These are phyloP conservation scores for Smutsia gigantea DNA, from an alignment of 2,797 vertebrate genomes.

Conservation along the genomic window DNA sequence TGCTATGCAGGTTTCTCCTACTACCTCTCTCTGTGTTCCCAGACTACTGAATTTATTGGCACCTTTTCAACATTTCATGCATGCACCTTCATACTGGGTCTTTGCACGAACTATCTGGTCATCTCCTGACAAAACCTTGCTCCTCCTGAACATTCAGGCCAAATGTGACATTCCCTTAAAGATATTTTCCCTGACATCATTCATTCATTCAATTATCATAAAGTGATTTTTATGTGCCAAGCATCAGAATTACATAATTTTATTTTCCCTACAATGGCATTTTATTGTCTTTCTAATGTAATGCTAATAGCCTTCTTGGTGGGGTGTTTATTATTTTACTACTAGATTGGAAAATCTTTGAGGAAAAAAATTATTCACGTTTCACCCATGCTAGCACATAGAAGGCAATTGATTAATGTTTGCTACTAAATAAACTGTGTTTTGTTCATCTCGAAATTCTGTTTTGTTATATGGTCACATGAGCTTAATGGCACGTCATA, in stretches of 20 bases:
- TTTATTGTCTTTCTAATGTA: neutral
- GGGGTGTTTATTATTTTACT: neutral
- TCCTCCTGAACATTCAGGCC: neutral
- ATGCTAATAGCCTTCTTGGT: neutral
- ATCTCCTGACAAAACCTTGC: neutral
- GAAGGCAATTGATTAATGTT: neutral
- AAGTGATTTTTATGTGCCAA: neutral
- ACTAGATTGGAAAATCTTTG: neutral
- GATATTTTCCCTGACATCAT: neutral
- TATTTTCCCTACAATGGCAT: neutral
- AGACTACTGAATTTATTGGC: neutral
- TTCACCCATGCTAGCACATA: neutral
- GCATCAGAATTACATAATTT: neutral
- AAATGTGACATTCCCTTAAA: slow-evolving; percentile 6
- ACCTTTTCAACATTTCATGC: neutral
- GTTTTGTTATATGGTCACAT: neutral
- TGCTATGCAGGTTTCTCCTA: neutral
- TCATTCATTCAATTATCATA: neutral
- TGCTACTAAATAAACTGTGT: neutral
- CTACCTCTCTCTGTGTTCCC: neutral
- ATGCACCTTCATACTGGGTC: neutral
- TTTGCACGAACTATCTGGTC: neutral
- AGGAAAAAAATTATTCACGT: neutral
- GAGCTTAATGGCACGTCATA: neutral
- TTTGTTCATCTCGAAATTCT: neutral